Conservation (phyloP, 35 echinoderm and acorn worm species). For the Amphiura filiformis region DNA sequence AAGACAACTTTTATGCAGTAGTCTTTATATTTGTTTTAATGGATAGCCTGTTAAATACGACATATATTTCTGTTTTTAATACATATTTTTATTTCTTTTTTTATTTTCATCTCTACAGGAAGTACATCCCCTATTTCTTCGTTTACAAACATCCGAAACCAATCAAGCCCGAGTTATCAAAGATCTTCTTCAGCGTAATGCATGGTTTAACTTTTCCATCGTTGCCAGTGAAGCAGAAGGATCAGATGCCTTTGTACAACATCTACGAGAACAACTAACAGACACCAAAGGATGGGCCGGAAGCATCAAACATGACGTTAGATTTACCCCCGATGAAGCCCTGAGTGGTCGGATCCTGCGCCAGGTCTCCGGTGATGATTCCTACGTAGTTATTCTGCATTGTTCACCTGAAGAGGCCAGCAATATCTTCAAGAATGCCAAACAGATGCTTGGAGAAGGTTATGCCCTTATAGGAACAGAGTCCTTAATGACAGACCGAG, state of each 20-base stretch:
- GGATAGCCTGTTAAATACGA: too few species aligned
- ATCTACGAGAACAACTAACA: conserved; percentile 18
- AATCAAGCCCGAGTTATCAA: conserved; percentile 44
- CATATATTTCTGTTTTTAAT: too few species aligned
- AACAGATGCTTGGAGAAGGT: conserved; percentile 24
- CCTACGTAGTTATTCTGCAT: conserved; percentile 37
- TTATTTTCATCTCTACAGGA: conserved; percentile 21
- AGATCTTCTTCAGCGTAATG: conserved; percentile 42
- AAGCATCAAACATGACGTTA: conserved; percentile 22
- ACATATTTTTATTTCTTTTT: too few species aligned
- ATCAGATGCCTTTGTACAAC: conserved; percentile 36
- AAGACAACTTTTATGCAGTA: too few species aligned
- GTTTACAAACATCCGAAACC: conserved; percentile 39
- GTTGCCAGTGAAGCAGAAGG: conserved; percentile 31
- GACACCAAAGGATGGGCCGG: conserved; percentile 10
- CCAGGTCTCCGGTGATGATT: background rate
- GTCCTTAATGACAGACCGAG: conserved; percentile 15
- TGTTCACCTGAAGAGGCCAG: conserved; percentile 34
- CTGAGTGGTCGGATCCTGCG: background rate
- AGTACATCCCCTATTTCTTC: conserved; percentile 50
- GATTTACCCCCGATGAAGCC: background rate
- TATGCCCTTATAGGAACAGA: conserved; percentile 48
- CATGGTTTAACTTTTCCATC: conserved; percentile 44
- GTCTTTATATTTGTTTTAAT: too few species aligned
- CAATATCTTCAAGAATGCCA: conserved; percentile 23